These are phyloP conservation scores for Tolypeutes matacus DNA, from an alignment of 2,797 vertebrate species.

Conservation along the genomic window DNA sequence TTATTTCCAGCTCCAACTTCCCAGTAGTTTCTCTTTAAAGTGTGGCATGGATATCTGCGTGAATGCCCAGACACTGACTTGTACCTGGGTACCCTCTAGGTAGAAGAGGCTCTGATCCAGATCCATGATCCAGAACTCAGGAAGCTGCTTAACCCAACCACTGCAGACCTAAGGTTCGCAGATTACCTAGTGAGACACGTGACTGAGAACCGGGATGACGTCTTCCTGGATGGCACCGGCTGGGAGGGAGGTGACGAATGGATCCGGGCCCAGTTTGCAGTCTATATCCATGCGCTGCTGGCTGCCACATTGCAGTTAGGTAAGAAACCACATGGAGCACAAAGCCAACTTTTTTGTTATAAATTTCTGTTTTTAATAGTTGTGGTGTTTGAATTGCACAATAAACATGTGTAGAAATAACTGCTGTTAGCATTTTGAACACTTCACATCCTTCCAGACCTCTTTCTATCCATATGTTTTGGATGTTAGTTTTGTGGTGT, in stretches of 20 bases:
- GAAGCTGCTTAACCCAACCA: conserved; percentile 93
- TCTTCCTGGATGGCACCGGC: conserved; percentile 98
- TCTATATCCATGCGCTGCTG: conserved; percentile 95
- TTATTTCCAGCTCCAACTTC: conserved; percentile 26
- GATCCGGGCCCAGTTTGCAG: conserved; percentile 97
- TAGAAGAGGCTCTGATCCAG: conserved; percentile 94
- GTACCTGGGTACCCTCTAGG: conserved; percentile 86
- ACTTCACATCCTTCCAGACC: background rate
- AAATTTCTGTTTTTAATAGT: background rate
- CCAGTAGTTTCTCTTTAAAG: conserved; percentile 13
- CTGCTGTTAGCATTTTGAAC: background rate
- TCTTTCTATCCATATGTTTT: background rate
- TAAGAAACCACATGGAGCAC: conserved; percentile 73
- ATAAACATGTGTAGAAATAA: background rate
- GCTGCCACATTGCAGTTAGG: conserved; percentile 94
- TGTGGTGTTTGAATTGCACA: background rate
- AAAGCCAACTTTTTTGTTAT: background rate
- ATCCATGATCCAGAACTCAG: conserved; percentile 96
- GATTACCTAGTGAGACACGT: conserved; percentile 97
- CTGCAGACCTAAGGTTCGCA: conserved; percentile 96
- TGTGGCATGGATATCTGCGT: background rate
- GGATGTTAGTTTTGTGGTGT: conserved; percentile 8
- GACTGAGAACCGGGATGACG: conserved; percentile 97
- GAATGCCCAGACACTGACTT: conserved; percentile 67
- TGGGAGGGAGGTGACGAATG: conserved; percentile 99